Evolutionary conservation across 2,888 invertebrate genomes (phyloP).

Genomic region (Hermaeophaga mercurialis): DNA sequence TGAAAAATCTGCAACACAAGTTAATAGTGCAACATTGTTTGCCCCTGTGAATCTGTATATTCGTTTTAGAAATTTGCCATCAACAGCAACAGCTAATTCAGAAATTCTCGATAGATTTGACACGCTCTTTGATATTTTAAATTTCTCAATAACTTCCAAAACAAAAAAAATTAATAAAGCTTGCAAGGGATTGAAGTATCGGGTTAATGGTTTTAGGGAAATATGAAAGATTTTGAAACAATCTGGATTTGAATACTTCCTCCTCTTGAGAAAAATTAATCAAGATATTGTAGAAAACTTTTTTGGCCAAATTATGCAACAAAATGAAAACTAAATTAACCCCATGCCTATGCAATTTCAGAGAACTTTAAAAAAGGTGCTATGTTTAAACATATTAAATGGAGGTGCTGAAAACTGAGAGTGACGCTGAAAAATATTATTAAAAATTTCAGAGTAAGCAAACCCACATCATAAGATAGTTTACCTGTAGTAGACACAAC

Average conservation of each 20-base stretch:
- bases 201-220: not conserved
- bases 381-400: not conserved
- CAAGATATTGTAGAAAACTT: not conserved
- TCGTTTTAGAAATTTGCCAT: slow-evolving; percentile 5
- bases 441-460: not conserved
- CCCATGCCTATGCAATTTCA: not conserved
- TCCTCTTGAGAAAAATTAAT: not conserved
- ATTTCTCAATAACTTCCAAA: not conserved
- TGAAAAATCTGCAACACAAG: slow-evolving; percentile 37
- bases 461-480: not conserved
- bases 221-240: not conserved
- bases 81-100: slow-evolving; percentile 12
- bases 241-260: not conserved
- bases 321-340: not conserved
- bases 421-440: not conserved
- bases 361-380: not conserved
- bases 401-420: too few species aligned
- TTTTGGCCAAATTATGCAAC: not conserved
- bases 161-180: not conserved
- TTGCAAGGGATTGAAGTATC: not conserved
- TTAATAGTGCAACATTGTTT: slow-evolving; percentile 37
- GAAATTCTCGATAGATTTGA: slow-evolving; percentile 19
- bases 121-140: slow-evolving; percentile 20
- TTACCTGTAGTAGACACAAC: not conserved
- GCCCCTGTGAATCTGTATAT: slow-evolving; percentile 32